Conservation (phyloP, 2,888 invertebrate genomes). For the Thelaira solivaga region DNA sequence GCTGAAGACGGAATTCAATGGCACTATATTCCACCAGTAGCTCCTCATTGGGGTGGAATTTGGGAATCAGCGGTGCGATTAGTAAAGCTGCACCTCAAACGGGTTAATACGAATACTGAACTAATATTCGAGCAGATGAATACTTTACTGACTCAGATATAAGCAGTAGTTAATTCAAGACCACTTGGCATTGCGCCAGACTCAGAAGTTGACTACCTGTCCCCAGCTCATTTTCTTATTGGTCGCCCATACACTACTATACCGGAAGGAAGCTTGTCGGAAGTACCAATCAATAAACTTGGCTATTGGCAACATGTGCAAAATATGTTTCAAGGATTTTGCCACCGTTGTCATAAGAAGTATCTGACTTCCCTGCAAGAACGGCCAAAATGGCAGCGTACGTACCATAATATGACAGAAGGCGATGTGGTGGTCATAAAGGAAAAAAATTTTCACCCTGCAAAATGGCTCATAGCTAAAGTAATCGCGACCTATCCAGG, state of each 20-base stretch:
- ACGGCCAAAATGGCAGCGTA: not conserved
- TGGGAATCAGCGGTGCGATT: conserved; percentile 50
- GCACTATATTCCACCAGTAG: conserved; percentile 52
- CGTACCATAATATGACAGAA: not conserved
- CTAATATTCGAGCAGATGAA: not conserved
- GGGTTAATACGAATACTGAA: not conserved
- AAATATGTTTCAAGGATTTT: not conserved
- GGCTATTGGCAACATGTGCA: conserved; percentile 5
- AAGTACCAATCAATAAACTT: not conserved
- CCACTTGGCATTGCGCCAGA: conserved; percentile 37
- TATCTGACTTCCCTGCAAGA: not conserved
- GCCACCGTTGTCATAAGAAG: not conserved
- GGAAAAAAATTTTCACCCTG: not conserved
- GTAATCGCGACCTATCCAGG: not conserved
- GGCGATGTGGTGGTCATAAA: not conserved
- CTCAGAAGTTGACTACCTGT: conserved; percentile 35
- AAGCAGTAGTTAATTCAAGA: conserved; percentile 31
- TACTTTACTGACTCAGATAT: not conserved
- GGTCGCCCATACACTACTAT: conserved; percentile 44
- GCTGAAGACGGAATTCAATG: conserved; percentile 52
- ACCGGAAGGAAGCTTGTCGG: conserved; percentile 31
- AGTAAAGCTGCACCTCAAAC: not conserved
- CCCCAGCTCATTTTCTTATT: conserved; percentile 51
- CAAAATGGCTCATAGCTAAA: not conserved
- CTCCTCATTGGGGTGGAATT: conserved; percentile 54